A percentile compares a stretch with the other conserved stretches of the same genome.
Conservation (phyloP, 2,888 invertebrate genomes). For the Hipparchia semele region DNA sequence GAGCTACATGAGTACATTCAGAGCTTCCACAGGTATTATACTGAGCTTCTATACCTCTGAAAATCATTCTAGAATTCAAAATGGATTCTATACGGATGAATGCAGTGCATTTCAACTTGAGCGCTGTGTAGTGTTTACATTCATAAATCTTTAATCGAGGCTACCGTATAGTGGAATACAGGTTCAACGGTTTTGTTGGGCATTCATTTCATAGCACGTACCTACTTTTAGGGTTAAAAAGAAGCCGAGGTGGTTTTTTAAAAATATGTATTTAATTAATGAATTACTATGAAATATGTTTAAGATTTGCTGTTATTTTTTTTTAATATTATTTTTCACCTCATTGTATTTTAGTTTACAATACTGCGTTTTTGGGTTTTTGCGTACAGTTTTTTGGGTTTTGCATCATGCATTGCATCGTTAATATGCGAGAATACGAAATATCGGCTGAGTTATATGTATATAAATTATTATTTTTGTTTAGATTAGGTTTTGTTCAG, state of each 20-base stretch:
- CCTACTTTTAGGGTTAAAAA: conserved; percentile 2
- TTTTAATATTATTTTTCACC: too few species aligned
- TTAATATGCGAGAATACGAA: too few species aligned
- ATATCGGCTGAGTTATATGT: too few species aligned
- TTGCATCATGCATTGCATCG: too few species aligned
- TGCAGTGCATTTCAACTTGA: conserved; percentile 30
- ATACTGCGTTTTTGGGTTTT: too few species aligned
- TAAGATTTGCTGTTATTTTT: too few species aligned
- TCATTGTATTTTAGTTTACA: too few species aligned
- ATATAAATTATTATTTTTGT: too few species aligned
- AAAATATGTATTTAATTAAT: too few species aligned
- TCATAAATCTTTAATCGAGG: conserved; percentile 38
- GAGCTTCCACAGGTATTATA: background rate
- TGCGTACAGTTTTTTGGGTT: too few species aligned
- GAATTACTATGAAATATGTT: too few species aligned
- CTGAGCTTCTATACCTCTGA: conserved; percentile 3
- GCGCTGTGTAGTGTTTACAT: conserved; percentile 37
- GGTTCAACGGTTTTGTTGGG: background rate
- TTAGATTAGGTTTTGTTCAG: too few species aligned
- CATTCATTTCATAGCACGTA: conserved; percentile 21
- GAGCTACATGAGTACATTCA: background rate
- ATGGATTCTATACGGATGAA: conserved; percentile 28
- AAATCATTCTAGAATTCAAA: conserved; percentile 21
- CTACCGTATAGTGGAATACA: conserved; percentile 18
- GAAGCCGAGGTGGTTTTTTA: background rate